Percentiles rank a stretch among this genome's conserved stretches.
phyloP scores from a whole-genome alignment of 2,888 invertebrate genomes.

The Drosophila meridionalis region DNA sequence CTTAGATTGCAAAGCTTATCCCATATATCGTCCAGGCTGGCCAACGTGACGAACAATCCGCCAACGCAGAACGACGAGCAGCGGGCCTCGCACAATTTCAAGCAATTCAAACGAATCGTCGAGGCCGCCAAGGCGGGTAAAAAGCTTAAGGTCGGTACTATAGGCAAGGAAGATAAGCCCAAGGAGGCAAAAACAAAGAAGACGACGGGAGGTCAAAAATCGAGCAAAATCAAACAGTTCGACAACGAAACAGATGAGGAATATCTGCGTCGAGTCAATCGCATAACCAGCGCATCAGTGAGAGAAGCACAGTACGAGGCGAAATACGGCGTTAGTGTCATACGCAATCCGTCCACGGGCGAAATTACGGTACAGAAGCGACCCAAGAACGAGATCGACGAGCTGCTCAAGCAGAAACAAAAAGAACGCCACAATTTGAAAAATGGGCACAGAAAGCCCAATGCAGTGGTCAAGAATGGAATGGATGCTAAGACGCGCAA shows the following conservation, averaged over 20 bases:
- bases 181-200: conserved; percentile 46
- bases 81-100: conserved; percentile 90
- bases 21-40: conserved; percentile 86
- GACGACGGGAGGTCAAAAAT: conserved; percentile 83
- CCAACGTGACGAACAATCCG: conserved; percentile 90
- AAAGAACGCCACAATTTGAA: conserved; percentile 75
- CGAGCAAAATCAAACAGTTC: conserved; percentile 86
- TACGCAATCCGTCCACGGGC: conserved; percentile 86
- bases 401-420: conserved; percentile 85
- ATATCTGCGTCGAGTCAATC: conserved; percentile 89
- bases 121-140: conserved; percentile 85
- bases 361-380: conserved; percentile 85
- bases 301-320: conserved; percentile 88
- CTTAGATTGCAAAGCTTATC: not conserved
- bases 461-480: conserved; percentile 27
- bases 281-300: conserved; percentile 87
- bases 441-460: conserved; percentile 82
- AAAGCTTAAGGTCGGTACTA: conserved; percentile 74
- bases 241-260: conserved; percentile 88
- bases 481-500: conserved; percentile 77
- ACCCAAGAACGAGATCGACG: conserved; percentile 86
- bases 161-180: conserved; percentile 82
- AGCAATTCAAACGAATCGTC: conserved; percentile 87
- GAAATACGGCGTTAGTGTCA: conserved; percentile 87
- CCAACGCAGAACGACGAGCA: conserved; percentile 90